Base-by-base conservation (phyloP, 1,140 invertebrate genomes). In the Pseudomyrmex flavicornis region DNA sequence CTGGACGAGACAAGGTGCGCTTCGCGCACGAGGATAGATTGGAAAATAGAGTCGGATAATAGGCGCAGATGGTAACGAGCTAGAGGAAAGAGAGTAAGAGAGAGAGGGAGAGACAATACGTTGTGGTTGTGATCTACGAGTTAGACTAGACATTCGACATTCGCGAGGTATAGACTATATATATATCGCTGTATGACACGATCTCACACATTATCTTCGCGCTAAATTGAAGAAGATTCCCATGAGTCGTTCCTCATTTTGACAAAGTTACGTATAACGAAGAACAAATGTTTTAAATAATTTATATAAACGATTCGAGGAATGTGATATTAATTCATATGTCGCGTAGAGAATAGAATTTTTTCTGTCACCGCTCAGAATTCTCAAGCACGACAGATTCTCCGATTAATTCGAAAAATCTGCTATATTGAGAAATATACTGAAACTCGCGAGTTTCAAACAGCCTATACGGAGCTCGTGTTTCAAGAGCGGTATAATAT, bases 21-120 rank as follows among this genome's bases (percentile, higher is more conserved):
- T 75, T 87, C 69, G 84, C 77, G 84, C 79, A 82, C 76, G 79
- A 83, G 66, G 84, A 74, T 72, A 85, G 73, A 85, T 87, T 80
- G 86, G 84, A 86, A 87, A 83, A 77, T 69, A 72, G 70, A 85
- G 84, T 87, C 76, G 75, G 84, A 68, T 72, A 85, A 73, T 83
- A 83, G 80, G 15, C 72, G 66, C 61, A 44, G 61, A 63, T 66
- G 50, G n/a, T 70, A 68, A 77, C 82, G 82, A 79, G 75, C 46
- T 13, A 84, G 17, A 84, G 65, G 48, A 66, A 48, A 82, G 65
- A 82, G 22, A 54, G 70, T 63, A 5, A 35, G 35, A 35, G 35
- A 35, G 35, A 35, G 35, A 35, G 35, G 35, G 5, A 35, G 35
- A 35, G 35, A 35, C 35, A 35, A 35, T 35, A 35, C 15, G 50